Base-by-base conservation (phyloP, 2,797 vertebrate genomes). In the Podarcis siculus region DNA sequence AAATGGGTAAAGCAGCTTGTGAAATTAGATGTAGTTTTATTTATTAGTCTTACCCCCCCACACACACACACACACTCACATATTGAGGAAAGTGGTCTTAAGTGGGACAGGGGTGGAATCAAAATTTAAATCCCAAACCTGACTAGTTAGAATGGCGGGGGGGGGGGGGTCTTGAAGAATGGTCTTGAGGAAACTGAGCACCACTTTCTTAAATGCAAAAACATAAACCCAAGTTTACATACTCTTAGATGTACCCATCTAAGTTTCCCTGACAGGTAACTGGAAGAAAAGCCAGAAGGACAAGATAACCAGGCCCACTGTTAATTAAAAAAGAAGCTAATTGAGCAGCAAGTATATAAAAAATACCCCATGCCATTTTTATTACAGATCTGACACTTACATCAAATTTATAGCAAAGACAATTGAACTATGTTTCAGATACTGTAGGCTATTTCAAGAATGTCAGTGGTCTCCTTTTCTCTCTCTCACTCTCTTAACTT, bases 321-420 rank as follows among this genome's bases (percentile, higher is more conserved):
- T 79, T 82, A 81, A 58, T 76, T 85, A 39, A 58, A 75, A 80
- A 81, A 79, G 30, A 85, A 81, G 23, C 37, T 66, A 85, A 37
- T 35, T 49, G 67, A 73, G 37, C 9, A 67, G 55, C 23, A 95
- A 96, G 96, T 94, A 89, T 95, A 96, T 96, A 96, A 97, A 97
- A 96, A 95, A 96, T 95, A 96, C 92, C 93, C 95, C 94, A 72
- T 94, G 95, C 95, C 96, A 95, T 91, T 97, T 97, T 97, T 96
- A 97, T 97, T 95, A 96, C 95, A 95, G 88, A 8, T 92, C 95
- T 94, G 96, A 96, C 96, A 97, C 95, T 97, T 96, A 96, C 89
- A 96, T 93, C 94, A 95, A 96, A 96, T 97, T 96, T 97, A 97
- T 96, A 94, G 91, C 87, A 95, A 90, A 95, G 92, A 95, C 93